Evolutionary conservation across 1,140 invertebrate genomes (phyloP).

Genomic region (Hermetia illucens): DNA sequence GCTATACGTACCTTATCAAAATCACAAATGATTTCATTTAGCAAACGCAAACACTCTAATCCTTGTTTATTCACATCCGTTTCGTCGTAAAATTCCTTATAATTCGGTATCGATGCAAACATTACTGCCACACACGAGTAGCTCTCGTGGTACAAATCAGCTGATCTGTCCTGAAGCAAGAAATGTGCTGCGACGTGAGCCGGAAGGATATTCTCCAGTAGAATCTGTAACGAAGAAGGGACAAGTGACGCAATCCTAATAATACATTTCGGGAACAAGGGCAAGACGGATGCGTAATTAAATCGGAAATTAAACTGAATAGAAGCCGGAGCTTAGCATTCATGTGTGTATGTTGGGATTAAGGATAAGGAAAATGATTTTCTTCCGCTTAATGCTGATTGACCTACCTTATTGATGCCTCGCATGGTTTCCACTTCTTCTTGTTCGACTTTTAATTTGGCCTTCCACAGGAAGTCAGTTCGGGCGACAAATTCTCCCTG

Average conservation of each 20-base stretch:
- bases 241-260: too few relatives aligned
- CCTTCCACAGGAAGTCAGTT: constrained; percentile 85
- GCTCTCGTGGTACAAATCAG: constrained; percentile 88
- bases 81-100: constrained; percentile 97
- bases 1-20: constrained; percentile 80
- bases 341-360: too few relatives aligned
- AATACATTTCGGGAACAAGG: too few relatives aligned
- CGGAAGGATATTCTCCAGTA: constrained; percentile 93
- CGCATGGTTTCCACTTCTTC: constrained; percentile 90
- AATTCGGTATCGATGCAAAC: constrained; percentile 97
- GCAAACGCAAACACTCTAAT: constrained; percentile 79
- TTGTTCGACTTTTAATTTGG: constrained; percentile 80
- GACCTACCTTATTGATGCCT: constrained; percentile 72
- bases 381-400: too few relatives aligned
- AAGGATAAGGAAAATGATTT: too few relatives aligned
- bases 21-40: constrained; percentile 98
- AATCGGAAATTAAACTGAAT: too few relatives aligned
- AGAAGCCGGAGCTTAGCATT: too few relatives aligned
- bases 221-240: constrained; percentile 37
- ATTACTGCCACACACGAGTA: constrained; percentile 92
- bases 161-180: constrained; percentile 37
- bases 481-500: constrained; percentile 77
- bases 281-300: too few relatives aligned
- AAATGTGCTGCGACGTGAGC: constrained; percentile 93
- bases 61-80: constrained; percentile 95